Evolutionary conservation across 37 sponge, comb jelly and placozoan genomes (phyloP).

Genomic region (Aplysina aerophoba): DNA sequence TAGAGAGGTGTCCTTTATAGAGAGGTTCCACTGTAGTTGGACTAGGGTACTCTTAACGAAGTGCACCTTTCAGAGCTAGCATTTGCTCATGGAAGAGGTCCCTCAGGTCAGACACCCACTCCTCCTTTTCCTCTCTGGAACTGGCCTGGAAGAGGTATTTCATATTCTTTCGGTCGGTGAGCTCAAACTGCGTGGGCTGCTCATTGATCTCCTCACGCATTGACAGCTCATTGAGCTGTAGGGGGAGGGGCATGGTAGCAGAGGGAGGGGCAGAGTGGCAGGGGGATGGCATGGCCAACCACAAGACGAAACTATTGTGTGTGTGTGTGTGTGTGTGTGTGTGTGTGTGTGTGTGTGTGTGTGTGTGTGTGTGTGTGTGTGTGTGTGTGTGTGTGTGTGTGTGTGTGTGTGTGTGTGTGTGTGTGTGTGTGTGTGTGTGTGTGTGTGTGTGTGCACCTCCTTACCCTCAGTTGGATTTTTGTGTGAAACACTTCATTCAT

Average conservation of each 20-base stretch:
- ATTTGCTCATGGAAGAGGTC: conserved; percentile 76
- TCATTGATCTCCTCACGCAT: conserved; percentile 68
- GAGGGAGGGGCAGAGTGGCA: too few species aligned
- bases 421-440: conserved; percentile 6
- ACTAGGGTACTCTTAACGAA: too few species aligned
- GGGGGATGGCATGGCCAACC: neutral
- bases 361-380: too few species aligned
- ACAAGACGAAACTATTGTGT: too few species aligned
- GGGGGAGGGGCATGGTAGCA: neutral
- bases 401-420: neutral
- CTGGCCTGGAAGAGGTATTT: conserved; percentile 62
- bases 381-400: neutral
- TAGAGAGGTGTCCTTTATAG: too few species aligned
- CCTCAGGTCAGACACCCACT: conserved; percentile 76
- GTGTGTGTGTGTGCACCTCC: neutral
- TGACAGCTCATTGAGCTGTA: conserved; percentile 64
- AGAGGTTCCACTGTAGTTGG: too few species aligned
- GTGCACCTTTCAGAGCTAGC: conserved; percentile 75
- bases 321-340: too few species aligned
- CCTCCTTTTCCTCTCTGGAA: conserved; percentile 53
- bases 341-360: too few species aligned
- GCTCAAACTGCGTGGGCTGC: conserved; percentile 69
- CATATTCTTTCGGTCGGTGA: conserved; percentile 50
- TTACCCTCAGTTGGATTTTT: conserved; percentile 10
- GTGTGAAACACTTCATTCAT: conserved; percentile 18